Conservation (phyloP, 2,113 vertebrate genomes). For the Hiodon tergisus region DNA sequence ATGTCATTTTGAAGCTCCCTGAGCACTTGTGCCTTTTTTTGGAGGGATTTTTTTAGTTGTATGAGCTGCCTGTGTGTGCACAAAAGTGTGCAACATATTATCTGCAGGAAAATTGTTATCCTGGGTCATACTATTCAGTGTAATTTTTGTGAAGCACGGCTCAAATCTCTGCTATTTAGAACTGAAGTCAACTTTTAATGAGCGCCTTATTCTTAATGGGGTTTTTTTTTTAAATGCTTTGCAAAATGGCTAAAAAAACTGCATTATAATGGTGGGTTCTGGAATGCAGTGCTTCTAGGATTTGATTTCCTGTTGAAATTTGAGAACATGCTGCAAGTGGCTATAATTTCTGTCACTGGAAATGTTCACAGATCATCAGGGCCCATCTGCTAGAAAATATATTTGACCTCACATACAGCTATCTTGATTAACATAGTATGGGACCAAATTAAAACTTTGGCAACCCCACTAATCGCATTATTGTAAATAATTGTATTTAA, state of each 20-base stretch:
- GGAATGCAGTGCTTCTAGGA: background rate
- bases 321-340: background rate
- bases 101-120: background rate
- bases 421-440: background rate
- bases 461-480: conserved; percentile 47
- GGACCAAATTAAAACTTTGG: conserved; percentile 18
- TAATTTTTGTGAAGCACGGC: conserved; percentile 27
- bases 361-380: no score
- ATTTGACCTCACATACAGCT: no score
- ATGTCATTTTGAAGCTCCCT: no score
- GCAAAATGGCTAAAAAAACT: background rate
- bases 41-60: background rate
- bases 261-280: no score
- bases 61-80: background rate
- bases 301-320: background rate
- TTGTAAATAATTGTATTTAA: conserved; percentile 26
- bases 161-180: conserved; percentile 25
- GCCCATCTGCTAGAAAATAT: no score
- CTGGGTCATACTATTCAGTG: background rate
- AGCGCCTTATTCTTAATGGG: background rate
- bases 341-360: background rate
- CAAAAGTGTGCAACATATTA: background rate
- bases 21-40: background rate
- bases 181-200: conserved; percentile 29
- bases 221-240: background rate